These are phyloP conservation scores for Erpetoichthys calabaricus DNA, from an alignment of 2,797 vertebrate species.

Conservation along the genomic window DNA sequence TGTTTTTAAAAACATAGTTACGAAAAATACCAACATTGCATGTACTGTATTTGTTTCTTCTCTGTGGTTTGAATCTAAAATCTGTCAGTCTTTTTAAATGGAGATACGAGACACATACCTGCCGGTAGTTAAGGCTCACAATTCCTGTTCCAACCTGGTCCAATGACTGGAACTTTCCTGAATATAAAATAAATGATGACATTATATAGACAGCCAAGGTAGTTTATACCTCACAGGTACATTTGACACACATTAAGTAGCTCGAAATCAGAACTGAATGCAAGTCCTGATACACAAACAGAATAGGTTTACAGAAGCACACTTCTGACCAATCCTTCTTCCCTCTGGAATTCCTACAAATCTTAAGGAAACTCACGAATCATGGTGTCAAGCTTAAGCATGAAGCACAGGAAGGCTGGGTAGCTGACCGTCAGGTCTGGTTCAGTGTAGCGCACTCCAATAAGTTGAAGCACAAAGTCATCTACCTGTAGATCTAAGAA, in stretches of 20 bases:
- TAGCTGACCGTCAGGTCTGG: conserved; percentile 47
- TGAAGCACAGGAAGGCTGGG: conserved; percentile 52
- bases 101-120: conserved; percentile 30
- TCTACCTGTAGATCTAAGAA: conserved; percentile 41
- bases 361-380: conserved; percentile 38
- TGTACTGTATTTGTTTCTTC: too few species aligned
- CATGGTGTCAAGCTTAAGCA: conserved; percentile 55
- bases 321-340: too few species aligned
- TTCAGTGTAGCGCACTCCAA: conserved; percentile 51
- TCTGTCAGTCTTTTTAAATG: too few species aligned
- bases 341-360: too few species aligned
- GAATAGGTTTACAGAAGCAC: too few species aligned
- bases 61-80: too few species aligned
- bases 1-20: too few species aligned
- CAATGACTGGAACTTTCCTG: conserved; percentile 47
- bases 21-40: too few species aligned
- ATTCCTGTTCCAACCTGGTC: conserved; percentile 40
- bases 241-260: too few species aligned
- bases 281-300: too few species aligned
- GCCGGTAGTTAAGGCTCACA: conserved; percentile 42
- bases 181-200: conserved; percentile 8
- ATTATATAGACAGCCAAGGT: background rate
- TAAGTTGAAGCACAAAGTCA: conserved; percentile 44
- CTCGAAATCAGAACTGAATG: too few species aligned
- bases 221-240: too few species aligned